Evolutionary conservation across 2,797 vertebrate genomes (phyloP), one percentile per base, ranked within the genome.

Genomic region (Babyrousa celebensis): DNA sequence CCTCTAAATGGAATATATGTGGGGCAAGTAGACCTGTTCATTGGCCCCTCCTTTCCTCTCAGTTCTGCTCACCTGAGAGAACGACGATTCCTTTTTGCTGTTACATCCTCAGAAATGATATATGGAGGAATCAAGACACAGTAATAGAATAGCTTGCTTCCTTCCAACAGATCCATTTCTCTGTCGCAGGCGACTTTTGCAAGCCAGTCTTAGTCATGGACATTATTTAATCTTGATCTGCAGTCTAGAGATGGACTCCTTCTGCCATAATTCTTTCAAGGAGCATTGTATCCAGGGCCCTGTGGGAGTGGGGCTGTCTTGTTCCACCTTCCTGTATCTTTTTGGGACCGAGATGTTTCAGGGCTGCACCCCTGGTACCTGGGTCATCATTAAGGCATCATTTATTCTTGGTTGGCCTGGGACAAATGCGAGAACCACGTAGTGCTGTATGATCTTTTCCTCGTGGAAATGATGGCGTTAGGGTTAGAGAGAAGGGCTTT

Each of bases 41-140:
- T 65, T 83, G 71, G 20, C 43, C 18, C 4, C 32, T 56, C 48
- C 40, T 87, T 52, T 78, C 48, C 40, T 87, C 48, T 74, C n/a
- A 70, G 89, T 89, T 92, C 63, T 95, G 25, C 21, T 91, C 3
- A 29, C 91, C 86, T 77, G 40, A 85, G 85, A 94, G 56, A 95
- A 63, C 68, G 21, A 2, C 27, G 77, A 2, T 72, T 36, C n/a
- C 7, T 89, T 91, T 84, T 74, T 60, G 32, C 82, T 68, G 12
- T 48, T 62, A 67, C 10, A 6, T 40, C n/a, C 83, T 86, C 40
- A 52, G 36, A 96, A 91, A 32, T 94, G 48, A 87, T 54, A 29
- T 0, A n/a, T 0, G 18, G 27, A 40, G 36, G 17, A 23, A 15
- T 79, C 62, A 84, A 40, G 77, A 74, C 32, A 63, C 36, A 88